Conservation (phyloP, 2,797 vertebrate species). For the Enteromius treurensis region DNA sequence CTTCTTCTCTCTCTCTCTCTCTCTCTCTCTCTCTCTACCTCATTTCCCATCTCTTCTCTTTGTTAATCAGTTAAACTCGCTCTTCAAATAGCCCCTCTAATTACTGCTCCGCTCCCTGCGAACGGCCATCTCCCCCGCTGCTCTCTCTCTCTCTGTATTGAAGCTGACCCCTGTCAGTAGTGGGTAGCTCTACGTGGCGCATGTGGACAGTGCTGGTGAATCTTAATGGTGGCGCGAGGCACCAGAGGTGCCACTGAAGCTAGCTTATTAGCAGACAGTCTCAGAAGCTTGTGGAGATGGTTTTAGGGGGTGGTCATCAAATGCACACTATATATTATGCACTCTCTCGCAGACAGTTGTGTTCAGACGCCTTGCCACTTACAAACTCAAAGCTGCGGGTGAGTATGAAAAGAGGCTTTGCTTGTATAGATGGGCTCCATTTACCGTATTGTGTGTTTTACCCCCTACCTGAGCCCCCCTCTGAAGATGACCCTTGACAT, state of each 20-base stretch:
- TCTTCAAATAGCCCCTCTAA: constrained; percentile 87
- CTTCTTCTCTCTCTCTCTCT: constrained; percentile 65
- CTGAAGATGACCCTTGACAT: neutral
- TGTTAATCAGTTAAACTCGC: constrained; percentile 88
- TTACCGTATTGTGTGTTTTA: neutral
- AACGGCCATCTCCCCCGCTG: constrained; percentile 72
- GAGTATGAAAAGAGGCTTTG: constrained; percentile 16
- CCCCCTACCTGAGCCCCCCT: neutral
- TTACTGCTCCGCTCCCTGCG: constrained; percentile 81
- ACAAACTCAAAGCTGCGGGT: neutral
- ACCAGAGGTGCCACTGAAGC: constrained; percentile 61
- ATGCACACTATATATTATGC: constrained; percentile 29
- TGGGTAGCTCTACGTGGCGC: constrained; percentile 48
- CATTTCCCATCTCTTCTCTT: constrained; percentile 74
- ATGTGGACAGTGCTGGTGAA: constrained; percentile 61
- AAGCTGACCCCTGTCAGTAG: constrained; percentile 82
- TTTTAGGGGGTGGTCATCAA: constrained; percentile 41
- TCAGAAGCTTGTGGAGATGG: constrained; percentile 53
- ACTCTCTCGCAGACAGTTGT: constrained; percentile 23
- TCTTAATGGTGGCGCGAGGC: constrained; percentile 66
- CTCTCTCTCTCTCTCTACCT: constrained; percentile 61
- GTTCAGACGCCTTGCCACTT: constrained; percentile 13
- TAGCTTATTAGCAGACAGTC: constrained; percentile 61
- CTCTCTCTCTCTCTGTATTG: constrained; percentile 55
- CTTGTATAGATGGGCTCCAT: constrained; percentile 12